These are phyloP conservation scores for Ormyrus thymus DNA, from an alignment of 2,888 invertebrate genomes.

Conservation along the genomic window DNA sequence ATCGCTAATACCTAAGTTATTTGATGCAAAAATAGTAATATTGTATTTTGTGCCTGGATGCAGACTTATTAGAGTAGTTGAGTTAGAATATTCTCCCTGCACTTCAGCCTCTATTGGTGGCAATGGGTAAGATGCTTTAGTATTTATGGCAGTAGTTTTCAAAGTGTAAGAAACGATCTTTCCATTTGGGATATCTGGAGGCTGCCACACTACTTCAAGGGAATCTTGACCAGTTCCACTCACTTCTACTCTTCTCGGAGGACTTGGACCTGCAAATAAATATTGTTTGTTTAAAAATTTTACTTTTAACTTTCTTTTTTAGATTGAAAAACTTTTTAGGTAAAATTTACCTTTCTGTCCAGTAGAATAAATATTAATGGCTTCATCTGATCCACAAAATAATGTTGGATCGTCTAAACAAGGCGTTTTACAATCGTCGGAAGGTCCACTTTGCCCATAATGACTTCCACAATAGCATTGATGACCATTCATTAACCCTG, in stretches of 20 bases:
- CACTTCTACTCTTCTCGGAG: constrained; percentile 80
- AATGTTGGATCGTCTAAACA: constrained; percentile 80
- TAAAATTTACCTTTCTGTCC: constrained; percentile 74
- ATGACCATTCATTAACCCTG: constrained; percentile 75
- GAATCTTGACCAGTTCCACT: constrained; percentile 76
- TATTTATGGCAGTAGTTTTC: constrained; percentile 68
- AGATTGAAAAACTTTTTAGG: too few species aligned
- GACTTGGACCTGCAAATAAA: constrained; percentile 78
- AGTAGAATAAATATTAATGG: constrained; percentile 83
- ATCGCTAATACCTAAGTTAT: constrained; percentile 79
- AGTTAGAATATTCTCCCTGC: constrained; percentile 69
- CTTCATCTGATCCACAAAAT: constrained; percentile 82
- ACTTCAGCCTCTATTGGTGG: constrained; percentile 67
- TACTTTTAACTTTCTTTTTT: not conserved
- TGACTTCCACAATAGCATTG: constrained; percentile 76
- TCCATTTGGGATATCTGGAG: constrained; percentile 76
- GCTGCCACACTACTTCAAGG: constrained; percentile 74
- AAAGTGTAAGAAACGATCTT: constrained; percentile 74
- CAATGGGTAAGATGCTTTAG: constrained; percentile 65
- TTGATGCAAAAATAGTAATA: constrained; percentile 82
- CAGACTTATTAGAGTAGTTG: constrained; percentile 75
- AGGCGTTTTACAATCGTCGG: constrained; percentile 76
- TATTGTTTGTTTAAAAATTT: not conserved
- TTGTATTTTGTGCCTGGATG: constrained; percentile 87
- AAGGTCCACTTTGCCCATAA: constrained; percentile 67